Evolutionary conservation across 2,113 vertebrate species (phyloP).

Genomic region (Chloropsis hardwickii): DNA sequence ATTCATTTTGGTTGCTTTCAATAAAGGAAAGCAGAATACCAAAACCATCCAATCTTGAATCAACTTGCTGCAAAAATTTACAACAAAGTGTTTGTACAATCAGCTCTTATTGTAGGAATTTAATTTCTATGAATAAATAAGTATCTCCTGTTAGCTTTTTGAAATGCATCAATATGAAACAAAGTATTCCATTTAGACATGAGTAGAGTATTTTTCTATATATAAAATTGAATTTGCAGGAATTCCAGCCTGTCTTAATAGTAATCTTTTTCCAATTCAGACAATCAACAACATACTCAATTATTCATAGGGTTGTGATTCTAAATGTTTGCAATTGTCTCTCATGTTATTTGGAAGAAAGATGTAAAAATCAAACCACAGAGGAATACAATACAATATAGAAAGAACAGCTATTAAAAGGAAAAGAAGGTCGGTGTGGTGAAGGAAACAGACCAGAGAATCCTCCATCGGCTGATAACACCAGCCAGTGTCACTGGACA

Average conservation of each 20-base stretch:
- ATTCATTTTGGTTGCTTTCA: background rate
- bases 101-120: background rate
- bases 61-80: background rate
- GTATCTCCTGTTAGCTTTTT: background rate
- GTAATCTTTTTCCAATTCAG: background rate
- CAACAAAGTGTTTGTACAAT: background rate
- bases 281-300: background rate
- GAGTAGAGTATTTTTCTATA: background rate
- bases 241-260: background rate
- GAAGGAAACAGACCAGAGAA: background rate
- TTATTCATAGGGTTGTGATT: background rate
- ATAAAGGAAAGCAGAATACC: background rate
- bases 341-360: background rate
- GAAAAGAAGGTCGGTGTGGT: background rate
- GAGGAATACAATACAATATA: background rate
- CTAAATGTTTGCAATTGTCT: background rate
- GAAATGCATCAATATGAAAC: background rate
- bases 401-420: background rate
- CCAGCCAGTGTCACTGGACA: background rate
- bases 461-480: background rate
- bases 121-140: background rate
- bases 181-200: background rate
- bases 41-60: background rate
- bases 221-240: background rate
- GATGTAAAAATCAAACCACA: background rate